Evolutionary conservation across 2,888 invertebrate species (phyloP).

Genomic region (Temnothorax ravouxi): DNA sequence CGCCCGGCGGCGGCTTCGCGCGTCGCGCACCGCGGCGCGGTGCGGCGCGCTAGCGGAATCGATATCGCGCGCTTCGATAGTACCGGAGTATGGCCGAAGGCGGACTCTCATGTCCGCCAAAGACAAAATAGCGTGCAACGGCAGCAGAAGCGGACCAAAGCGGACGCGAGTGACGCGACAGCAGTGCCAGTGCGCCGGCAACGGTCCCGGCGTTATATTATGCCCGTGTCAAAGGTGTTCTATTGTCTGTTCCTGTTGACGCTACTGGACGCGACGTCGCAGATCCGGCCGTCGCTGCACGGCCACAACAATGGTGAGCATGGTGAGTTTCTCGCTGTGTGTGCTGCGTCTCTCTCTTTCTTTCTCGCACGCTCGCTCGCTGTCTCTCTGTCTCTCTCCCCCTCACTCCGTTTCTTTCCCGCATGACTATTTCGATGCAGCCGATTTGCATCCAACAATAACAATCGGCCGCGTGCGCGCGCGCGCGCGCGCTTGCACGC

Average conservation of each 20-base stretch:
- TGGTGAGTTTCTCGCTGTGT: constrained; percentile 88
- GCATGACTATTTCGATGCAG: constrained; percentile 27
- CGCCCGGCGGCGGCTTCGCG: too few species aligned
- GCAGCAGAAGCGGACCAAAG: constrained; percentile 23
- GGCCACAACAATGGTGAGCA: constrained; percentile 92
- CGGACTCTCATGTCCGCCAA: constrained; percentile 79
- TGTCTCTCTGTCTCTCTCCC: constrained; percentile 77
- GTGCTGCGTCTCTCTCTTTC: constrained; percentile 74
- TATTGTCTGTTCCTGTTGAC: constrained; percentile 90
- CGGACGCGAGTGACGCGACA: too few species aligned
- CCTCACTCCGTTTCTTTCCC: not conserved
- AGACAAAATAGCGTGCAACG: constrained; percentile 77
- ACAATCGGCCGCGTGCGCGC: not conserved
- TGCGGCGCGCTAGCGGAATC: constrained; percentile 66
- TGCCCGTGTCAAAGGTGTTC: constrained; percentile 89
- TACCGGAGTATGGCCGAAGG: constrained; percentile 78
- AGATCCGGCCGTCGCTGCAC: constrained; percentile 91
- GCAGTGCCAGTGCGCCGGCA: constrained; percentile 66
- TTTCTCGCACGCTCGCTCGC: constrained; percentile 41
- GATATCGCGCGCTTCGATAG: constrained; percentile 76
- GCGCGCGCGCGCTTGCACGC: not conserved
- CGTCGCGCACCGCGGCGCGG: not conserved
- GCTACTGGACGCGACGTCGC: constrained; percentile 90
- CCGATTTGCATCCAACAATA: constrained; percentile 9
- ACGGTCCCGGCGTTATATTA: constrained; percentile 83